A percentile compares a stretch with the other conserved stretches of the same genome.
Evolutionary conservation across 2,113 vertebrate species (phyloP).

Genomic region (Climacteris rufus): DNA sequence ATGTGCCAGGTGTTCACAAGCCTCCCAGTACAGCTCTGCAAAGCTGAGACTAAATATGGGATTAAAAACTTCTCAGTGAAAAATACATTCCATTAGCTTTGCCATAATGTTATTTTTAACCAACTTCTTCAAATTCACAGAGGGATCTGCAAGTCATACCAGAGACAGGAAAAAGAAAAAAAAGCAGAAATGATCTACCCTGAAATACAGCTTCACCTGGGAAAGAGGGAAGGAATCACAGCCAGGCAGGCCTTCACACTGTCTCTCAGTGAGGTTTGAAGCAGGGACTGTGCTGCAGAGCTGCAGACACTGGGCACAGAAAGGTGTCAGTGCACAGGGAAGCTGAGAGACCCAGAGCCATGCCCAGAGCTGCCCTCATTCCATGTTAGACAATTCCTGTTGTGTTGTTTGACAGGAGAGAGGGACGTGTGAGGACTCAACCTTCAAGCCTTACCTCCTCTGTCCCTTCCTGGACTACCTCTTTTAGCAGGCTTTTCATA

Average conservation of each 20-base stretch:
- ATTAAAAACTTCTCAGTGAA: not conserved
- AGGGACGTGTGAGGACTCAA: not conserved
- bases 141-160: not conserved
- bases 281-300: not conserved
- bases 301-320: not conserved
- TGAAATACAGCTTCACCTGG: not conserved
- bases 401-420: not conserved
- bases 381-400: not conserved
- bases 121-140: not conserved
- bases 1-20: not conserved
- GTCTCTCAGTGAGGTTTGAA: not conserved
- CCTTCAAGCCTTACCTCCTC: not conserved
- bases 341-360: not conserved
- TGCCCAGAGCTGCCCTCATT: not conserved
- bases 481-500: not conserved
- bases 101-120: not conserved
- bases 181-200: not conserved
- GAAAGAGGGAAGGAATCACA: not conserved
- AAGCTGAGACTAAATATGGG: not conserved
- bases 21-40: not conserved
- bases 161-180: not conserved
- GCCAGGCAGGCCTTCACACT: not conserved
- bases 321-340: not conserved
- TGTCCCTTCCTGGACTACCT: not conserved
- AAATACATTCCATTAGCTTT: not conserved